Evolutionary conservation across 1,140 invertebrate genomes (phyloP).

Genomic region (Cyrtorhinus lividipennis): DNA sequence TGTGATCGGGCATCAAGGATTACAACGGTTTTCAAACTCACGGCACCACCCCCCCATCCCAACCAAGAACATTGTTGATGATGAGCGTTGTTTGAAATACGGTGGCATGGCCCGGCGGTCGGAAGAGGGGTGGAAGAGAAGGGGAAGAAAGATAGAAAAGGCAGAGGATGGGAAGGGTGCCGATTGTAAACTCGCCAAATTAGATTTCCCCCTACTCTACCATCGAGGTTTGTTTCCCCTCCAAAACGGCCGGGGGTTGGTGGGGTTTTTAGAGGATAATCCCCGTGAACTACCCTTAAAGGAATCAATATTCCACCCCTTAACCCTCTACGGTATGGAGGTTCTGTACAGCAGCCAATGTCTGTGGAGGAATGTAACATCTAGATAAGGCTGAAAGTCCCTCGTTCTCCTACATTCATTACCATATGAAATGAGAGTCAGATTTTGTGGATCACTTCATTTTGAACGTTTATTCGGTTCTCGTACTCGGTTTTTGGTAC

Average conservation of each 20-base stretch:
- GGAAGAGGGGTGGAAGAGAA: no score
- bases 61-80: no score
- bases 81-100: no score
- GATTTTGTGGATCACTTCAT: no score
- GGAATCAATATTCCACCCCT: slow-evolving; percentile 6
- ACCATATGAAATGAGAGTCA: slow-evolving; percentile 10
- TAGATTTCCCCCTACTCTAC: slow-evolving; percentile 3
- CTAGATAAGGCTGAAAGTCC: background rate
- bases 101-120: no score
- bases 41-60: no score
- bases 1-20: no score
- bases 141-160: no score
- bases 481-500: no score
- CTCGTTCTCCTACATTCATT: slow-evolving; percentile 3
- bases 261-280: background rate
- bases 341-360: background rate
- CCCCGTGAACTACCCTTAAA: slow-evolving; percentile 12
- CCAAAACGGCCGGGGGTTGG: background rate
- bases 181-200: slow-evolving; percentile 17
- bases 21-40: no score
- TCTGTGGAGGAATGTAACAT: background rate
- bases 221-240: background rate
- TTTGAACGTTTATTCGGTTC: no score
- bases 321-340: background rate
- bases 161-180: background rate